phyloP scores from a whole-genome alignment of 2,888 invertebrate species.

The Drosophila peninsularis region DNA sequence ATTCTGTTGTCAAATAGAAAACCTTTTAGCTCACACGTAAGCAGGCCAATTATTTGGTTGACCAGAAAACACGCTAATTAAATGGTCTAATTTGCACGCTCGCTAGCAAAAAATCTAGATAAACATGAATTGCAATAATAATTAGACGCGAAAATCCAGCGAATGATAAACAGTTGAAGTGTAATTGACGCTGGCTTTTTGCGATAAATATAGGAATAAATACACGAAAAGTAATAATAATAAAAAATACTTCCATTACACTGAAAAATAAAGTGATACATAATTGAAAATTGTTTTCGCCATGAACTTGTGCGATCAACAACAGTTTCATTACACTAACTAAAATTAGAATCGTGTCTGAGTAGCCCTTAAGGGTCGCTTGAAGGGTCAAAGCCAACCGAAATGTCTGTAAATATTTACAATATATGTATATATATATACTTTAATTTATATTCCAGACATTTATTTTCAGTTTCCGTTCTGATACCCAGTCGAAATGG shows the following conservation, averaged over 20 bases:
- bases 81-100: constrained; percentile 36
- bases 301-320: constrained; percentile 63
- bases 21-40: constrained; percentile 30
- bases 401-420: background rate
- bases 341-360: constrained; percentile 25
- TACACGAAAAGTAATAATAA: constrained; percentile 3
- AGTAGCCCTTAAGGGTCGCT: constrained; percentile 50
- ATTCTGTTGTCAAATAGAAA: constrained; percentile 29
- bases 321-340: constrained; percentile 30
- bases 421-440: background rate
- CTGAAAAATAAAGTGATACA: constrained; percentile 22
- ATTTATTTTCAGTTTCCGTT: background rate
- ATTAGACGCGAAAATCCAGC: constrained; percentile 52
- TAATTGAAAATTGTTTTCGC: constrained; percentile 71
- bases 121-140: constrained; percentile 46
- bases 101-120: constrained; percentile 20
- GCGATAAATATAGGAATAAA: constrained; percentile 20
- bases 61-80: constrained; percentile 31
- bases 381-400: constrained; percentile 16
- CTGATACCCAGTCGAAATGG: background rate
- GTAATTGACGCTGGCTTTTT: constrained; percentile 15
- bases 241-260: constrained; percentile 36
- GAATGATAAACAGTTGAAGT: constrained; percentile 23
- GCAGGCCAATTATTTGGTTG: constrained; percentile 25
- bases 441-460: background rate